phyloP scores from a whole-genome alignment of 2,797 vertebrate genomes.

The Hypotaenidia okinawae region DNA sequence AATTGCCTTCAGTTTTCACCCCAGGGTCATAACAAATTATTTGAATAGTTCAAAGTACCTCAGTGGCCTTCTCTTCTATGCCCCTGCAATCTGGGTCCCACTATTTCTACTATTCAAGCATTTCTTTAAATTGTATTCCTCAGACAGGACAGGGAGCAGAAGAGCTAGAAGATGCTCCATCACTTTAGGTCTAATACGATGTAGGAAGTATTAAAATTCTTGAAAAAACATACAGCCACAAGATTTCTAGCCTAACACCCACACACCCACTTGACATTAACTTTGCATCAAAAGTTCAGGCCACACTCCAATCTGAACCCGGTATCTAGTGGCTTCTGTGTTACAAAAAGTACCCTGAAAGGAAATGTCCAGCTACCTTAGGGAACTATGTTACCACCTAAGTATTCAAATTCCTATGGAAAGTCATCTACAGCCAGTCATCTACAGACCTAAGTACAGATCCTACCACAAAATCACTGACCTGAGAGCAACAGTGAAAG shows the following conservation, averaged over 20 bases:
- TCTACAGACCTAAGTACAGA: background rate
- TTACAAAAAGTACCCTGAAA: background rate
- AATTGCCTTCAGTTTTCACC: conserved; percentile 17
- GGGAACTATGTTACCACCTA: background rate
- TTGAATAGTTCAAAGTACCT: background rate
- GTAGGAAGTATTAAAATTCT: background rate
- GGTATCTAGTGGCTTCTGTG: background rate
- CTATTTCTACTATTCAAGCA: background rate
- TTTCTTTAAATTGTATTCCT: conserved; percentile 4
- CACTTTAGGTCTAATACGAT: background rate
- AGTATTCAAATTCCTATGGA: background rate
- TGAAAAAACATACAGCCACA: background rate
- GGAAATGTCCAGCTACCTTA: background rate
- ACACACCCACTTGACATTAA: background rate
- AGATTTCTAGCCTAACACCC: background rate
- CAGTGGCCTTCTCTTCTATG: background rate
- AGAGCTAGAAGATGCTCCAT: background rate
- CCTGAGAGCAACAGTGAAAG: background rate
- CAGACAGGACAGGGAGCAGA: background rate
- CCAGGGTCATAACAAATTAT: background rate
- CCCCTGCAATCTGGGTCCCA: background rate
- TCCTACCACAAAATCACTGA: background rate
- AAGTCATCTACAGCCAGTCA: background rate
- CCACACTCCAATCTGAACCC: background rate
- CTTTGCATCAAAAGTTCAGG: background rate